These are phyloP conservation scores for Flexamia atlantica DNA, from an alignment of 2,888 invertebrate species.

Conservation along the genomic window DNA sequence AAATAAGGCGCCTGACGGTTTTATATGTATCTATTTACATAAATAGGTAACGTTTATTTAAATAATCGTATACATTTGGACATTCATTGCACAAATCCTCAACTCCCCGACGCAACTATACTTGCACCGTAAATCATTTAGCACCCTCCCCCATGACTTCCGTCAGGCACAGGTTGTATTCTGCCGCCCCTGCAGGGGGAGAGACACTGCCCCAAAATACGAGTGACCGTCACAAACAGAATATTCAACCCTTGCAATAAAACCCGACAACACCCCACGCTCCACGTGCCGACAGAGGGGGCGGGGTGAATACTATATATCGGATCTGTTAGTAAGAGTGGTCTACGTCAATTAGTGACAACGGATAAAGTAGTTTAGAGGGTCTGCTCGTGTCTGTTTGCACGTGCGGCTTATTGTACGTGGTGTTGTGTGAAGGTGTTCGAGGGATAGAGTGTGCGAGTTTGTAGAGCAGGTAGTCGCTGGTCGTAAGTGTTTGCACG, in stretches of 20 bases:
- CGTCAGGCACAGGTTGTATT: conserved; percentile 41
- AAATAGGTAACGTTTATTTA: too few species aligned
- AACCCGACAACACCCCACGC: not conserved
- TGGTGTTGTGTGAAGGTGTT: not conserved
- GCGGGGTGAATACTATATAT: conserved; percentile 26
- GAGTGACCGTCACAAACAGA: conserved; percentile 46
- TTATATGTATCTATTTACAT: too few species aligned
- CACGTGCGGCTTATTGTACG: not conserved
- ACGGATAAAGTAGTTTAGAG: not conserved
- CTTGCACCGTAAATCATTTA: not conserved
- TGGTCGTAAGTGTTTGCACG: too few species aligned
- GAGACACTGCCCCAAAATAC: conserved; percentile 4
- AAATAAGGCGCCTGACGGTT: too few species aligned
- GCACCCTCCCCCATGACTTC: conserved; percentile 11
- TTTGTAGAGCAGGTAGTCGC: too few species aligned
- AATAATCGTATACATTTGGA: too few species aligned
- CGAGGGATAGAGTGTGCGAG: not conserved
- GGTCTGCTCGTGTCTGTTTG: not conserved
- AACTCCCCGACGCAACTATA: too few species aligned
- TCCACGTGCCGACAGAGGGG: conserved; percentile 45
- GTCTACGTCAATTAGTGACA: conserved; percentile 31
- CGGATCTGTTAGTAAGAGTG: conserved; percentile 31
- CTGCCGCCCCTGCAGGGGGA: not conserved
- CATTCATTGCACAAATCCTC: too few species aligned
- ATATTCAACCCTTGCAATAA: conserved; percentile 36